phyloP scores from a whole-genome alignment of 2,797 vertebrate genomes.

The Agapornis canus region DNA sequence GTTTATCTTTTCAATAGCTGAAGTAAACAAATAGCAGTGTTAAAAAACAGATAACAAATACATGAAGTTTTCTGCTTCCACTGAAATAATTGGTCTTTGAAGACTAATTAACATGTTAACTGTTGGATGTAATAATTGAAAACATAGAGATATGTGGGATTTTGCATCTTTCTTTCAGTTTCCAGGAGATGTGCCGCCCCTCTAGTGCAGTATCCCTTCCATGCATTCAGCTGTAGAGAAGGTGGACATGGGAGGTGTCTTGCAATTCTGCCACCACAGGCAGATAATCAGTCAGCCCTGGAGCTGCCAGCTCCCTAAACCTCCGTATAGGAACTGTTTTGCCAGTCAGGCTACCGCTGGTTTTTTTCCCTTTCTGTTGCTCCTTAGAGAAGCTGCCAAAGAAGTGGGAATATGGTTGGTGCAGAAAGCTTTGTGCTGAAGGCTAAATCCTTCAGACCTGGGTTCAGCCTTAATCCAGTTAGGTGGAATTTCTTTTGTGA shows the following conservation, averaged over 20 bases:
- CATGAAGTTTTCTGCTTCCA: background rate
- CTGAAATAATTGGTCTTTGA: background rate
- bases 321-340: accelerated
- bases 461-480: background rate
- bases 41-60: background rate
- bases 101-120: background rate
- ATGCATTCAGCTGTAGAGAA: accelerated
- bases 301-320: background rate
- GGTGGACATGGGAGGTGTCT: accelerated
- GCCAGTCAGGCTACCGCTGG: too few relatives aligned
- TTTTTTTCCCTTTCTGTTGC: background rate
- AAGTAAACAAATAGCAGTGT: background rate
- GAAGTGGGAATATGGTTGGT: background rate
- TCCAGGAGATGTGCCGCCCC: accelerated
- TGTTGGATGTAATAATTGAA: background rate
- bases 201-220: too few relatives aligned
- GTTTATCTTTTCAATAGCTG: background rate
- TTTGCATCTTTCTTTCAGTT: background rate
- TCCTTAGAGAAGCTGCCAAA: background rate
- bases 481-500: background rate
- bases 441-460: background rate
- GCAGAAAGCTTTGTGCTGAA: background rate
- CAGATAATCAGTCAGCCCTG: background rate
- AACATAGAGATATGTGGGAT: accelerated
- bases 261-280: too few relatives aligned